Evolutionary conservation across 2,888 invertebrate genomes (phyloP).

Genomic region (Bursaphelenchus okinawaensis): DNA sequence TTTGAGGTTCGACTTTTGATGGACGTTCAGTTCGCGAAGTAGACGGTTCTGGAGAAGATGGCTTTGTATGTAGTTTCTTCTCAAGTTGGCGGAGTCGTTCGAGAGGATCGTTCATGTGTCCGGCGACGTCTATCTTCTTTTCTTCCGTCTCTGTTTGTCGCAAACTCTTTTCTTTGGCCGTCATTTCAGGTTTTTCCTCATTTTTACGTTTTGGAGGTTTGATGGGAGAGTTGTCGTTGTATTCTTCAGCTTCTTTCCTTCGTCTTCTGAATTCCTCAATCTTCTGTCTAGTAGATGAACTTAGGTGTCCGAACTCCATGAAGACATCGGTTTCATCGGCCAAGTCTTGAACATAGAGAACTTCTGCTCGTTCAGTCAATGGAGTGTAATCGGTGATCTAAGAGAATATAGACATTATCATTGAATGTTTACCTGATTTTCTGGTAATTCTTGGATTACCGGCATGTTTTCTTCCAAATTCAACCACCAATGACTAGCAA

Average conservation of each 20-base stretch:
- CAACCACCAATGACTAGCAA: constrained; percentile 95
- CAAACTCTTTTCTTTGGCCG: constrained; percentile 47
- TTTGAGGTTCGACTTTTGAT: constrained; percentile 1
- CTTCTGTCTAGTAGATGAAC: constrained; percentile 40
- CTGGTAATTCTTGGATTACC: constrained; percentile 56
- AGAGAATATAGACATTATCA: constrained; percentile 12
- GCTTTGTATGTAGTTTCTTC: constrained; percentile 28
- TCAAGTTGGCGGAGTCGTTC: constrained; percentile 55
- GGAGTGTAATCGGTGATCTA: constrained; percentile 57
- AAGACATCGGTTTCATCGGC: constrained; percentile 58
- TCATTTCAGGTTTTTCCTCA: constrained; percentile 38
- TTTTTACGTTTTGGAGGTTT: constrained; percentile 49
- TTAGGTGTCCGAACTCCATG: constrained; percentile 57
- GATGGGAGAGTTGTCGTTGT: constrained; percentile 54
- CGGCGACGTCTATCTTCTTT: constrained; percentile 7
- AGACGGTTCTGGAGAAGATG: constrained; percentile 3
- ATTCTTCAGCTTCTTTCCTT: constrained; percentile 56
- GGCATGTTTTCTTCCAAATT: constrained; percentile 63
- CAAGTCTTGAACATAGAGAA: constrained; percentile 56
- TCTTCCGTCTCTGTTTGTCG: constrained; percentile 18
- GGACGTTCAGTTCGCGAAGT: constrained; percentile 1
- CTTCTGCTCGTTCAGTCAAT: constrained; percentile 54
- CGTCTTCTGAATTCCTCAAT: constrained; percentile 57
- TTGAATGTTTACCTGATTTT: constrained; percentile 47
- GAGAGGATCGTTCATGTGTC: constrained; percentile 42